phyloP scores from a whole-genome alignment of 2,888 invertebrate species.

The Melinaea menophilus region DNA sequence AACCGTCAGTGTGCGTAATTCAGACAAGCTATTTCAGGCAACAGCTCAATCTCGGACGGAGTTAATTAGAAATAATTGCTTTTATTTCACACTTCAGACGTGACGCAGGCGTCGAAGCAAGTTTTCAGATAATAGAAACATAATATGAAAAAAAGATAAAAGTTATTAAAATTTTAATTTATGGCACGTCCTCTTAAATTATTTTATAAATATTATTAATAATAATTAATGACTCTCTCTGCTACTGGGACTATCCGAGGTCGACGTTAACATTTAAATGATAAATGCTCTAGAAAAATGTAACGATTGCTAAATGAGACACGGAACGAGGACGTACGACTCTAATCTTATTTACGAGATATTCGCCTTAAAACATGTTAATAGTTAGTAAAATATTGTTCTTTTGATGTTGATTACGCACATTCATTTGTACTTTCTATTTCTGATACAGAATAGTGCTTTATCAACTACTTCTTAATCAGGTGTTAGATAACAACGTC shows the following conservation, averaged over 20 bases:
- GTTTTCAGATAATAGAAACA: background rate
- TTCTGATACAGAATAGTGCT: slow-evolving; percentile 47
- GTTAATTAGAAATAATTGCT: slow-evolving; percentile 78
- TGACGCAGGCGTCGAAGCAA: slow-evolving; percentile 52
- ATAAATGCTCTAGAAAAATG: slow-evolving; percentile 65
- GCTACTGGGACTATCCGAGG: slow-evolving; percentile 40
- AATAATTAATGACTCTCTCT: slow-evolving; percentile 17
- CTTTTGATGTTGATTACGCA: slow-evolving; percentile 65
- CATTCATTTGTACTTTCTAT: slow-evolving; percentile 56
- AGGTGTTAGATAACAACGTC: slow-evolving; percentile 37
- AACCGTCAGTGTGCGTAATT: slow-evolving; percentile 70
- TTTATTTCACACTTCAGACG: slow-evolving; percentile 72
- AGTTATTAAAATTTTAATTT: slow-evolving; percentile 6
- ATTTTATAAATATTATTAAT: slow-evolving; percentile 18
- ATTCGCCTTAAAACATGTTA: slow-evolving; percentile 63
- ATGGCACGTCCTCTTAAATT: slow-evolving; percentile 7
- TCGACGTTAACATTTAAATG: slow-evolving; percentile 60
- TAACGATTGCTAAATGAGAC: slow-evolving; percentile 64
- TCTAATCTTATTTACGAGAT: slow-evolving; percentile 67
- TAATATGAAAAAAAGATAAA: background rate
- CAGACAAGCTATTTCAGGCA: slow-evolving; percentile 66
- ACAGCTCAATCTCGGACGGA: slow-evolving; percentile 57
- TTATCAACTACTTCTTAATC: slow-evolving; percentile 51
- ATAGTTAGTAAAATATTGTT: slow-evolving; percentile 58
- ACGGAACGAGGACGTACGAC: slow-evolving; percentile 64